Base-by-base conservation (phyloP, 2,113 vertebrate genomes). In the Panthera tigris region DNA sequence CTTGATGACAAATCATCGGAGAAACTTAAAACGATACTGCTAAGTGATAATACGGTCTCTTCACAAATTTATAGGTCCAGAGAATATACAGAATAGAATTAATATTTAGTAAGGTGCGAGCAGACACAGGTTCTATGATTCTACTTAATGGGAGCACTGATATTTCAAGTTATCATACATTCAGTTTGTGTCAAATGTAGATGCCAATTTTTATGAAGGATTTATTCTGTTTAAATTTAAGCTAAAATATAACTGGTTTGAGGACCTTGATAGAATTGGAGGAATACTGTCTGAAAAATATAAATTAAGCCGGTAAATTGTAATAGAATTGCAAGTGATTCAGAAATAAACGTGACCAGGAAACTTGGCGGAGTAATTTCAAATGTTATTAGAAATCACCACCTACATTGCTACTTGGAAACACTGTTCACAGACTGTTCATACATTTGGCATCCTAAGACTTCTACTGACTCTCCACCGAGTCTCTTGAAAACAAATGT, bases 171-270 rank as follows among this genome's bases (percentile, higher is more conserved):
- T 68, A 74, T 25, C 82, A 29, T 16, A 48, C 3, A 45, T 91
- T 93, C n/a, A 27, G 3, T 66, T 95, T 90, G 74, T 52, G 33
- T 39, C n/a, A 94, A 92, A 80, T 48, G 48, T 66, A 79, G 65
- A 74, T 25, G 13, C 71, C 31, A 14, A 69, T 10, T 84, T 89
- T 91, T 89, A 36, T 33, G 80, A 84, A 73, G 50, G 5, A 55
- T 84, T 68, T 87, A n/a, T 57, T 94, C 29, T 87, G 45, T 69
- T 90, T 78, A 48, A 89, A 84, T 81, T 93, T 81, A 92, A 91
- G 18, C 50, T 85, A 85, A 92, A 18, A 69, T 4, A 69, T 55
- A 61, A 89, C 18, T 81, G 23, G 23, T 90, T 92, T 48, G 69
- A 95, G 45, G 27, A 94, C 78, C 14, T 63, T 63, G 4, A 41